Base-by-base conservation (phyloP, 2,888 invertebrate species). In the Lottia gigantea region DNA sequence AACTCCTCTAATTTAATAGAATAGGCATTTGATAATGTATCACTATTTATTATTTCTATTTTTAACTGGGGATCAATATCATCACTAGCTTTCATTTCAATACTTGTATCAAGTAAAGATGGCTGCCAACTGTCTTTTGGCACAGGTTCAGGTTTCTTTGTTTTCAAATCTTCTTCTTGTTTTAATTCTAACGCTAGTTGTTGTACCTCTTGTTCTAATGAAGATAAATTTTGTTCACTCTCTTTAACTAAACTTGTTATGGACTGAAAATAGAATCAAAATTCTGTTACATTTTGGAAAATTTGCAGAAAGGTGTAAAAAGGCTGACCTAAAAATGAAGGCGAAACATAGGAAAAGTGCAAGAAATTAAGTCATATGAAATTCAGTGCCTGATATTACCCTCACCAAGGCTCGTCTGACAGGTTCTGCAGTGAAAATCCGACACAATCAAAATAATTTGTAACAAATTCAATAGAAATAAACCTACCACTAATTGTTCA, bases 401-500 rank as follows among this genome's bases (percentile, higher is more conserved):
- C n/a, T n/a, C n/a, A n/a, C n/a, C n/a, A n/a, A n/a, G n/a, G n/a
- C n/a, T n/a, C n/a, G n/a, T n/a, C n/a, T n/a, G n/a, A n/a, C n/a
- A n/a, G n/a, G n/a, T n/a, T n/a, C n/a, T n/a, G n/a, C n/a, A n/a
- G n/a, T n/a, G n/a, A n/a, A n/a, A n/a, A n/a, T n/a, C n/a, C n/a
- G n/a, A n/a, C n/a, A n/a, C n/a, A 6, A 31, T 31, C 31, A 2
- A 4, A 31, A 4, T 31, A 31, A 31, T 31, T 31, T 31, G 2
- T 31, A 31, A 31, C 31, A 4, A 31, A 6, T 8, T 6, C 11
- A 40, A 40, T 40, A 8, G 7, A 31, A 25, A 25, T 25, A 0
- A 49, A 64, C 71, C 25, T 49, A 77, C 77, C 76, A 72, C 66
- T n/a, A 78, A 68, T 19, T 73, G 70, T 46, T 67, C 61, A 46